A percentile compares a stretch with the other conserved stretches of the same genome.
phyloP scores from a whole-genome alignment of 1,140 invertebrate species.

The Euwallacea fornicatus region DNA sequence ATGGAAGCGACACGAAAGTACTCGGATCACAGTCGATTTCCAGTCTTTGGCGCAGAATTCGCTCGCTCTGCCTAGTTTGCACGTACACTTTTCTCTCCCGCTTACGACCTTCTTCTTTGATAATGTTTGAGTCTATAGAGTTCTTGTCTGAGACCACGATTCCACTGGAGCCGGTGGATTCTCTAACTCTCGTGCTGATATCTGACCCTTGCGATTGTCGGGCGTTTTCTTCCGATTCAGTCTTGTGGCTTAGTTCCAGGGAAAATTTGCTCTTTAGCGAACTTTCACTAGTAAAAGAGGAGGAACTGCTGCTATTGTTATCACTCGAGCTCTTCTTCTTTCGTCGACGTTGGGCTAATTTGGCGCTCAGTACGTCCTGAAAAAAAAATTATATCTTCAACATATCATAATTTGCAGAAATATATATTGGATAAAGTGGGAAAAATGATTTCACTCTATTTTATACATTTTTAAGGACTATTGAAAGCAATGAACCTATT shows the following conservation, averaged over 20 bases:
- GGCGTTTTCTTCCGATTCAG: conserved; percentile 29
- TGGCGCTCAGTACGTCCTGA: conserved; percentile 66
- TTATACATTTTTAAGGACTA: no score
- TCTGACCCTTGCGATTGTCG: conserved; percentile 21
- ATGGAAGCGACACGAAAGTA: conserved; percentile 41
- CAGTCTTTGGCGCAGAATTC: conserved; percentile 47
- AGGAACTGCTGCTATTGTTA: conserved; percentile 49
- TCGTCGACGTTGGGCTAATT: conserved; percentile 70
- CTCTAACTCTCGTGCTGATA: conserved; percentile 30
- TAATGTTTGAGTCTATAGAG: conserved; percentile 33
- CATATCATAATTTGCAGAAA: no score
- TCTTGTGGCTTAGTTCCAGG: conserved; percentile 45
- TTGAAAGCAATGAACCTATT: no score
- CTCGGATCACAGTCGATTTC: conserved; percentile 49
- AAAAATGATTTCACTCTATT: no score
- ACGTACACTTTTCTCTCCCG: conserved; percentile 44
- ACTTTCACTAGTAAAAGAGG: conserved; percentile 50
- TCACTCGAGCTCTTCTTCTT: conserved; percentile 62
- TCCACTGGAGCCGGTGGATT: conserved; percentile 48
- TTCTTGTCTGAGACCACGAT: conserved; percentile 49
- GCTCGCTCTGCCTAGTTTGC: conserved; percentile 49
- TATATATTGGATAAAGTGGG: no score
- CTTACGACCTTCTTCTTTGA: conserved; percentile 36
- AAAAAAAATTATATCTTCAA: neutral
- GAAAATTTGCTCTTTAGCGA: conserved; percentile 44